Conservation (phyloP, 2,113 vertebrate genomes). For the Nyctibius bracteatus region DNA sequence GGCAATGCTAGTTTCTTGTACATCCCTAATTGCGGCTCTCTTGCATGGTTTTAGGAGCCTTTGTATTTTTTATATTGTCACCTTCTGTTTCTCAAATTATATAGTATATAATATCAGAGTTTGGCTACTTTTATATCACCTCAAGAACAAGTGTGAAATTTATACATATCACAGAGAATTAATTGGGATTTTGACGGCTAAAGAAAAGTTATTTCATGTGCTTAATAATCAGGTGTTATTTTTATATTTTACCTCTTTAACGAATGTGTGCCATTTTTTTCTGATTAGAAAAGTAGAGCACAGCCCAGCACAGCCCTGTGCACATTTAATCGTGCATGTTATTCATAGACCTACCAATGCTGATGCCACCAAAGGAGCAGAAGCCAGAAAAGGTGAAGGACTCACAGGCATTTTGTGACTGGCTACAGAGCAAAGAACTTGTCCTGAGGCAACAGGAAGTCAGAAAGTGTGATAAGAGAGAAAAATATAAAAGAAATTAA, state of each 20-base stretch:
- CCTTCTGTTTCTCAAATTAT: constrained; percentile 17
- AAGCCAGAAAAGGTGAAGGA: background rate
- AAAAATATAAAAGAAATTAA: background rate
- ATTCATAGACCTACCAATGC: background rate
- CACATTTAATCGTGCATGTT: background rate
- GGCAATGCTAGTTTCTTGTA: background rate
- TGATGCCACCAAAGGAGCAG: background rate
- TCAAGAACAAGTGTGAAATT: background rate
- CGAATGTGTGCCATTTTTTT: background rate
- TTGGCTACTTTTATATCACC: background rate
- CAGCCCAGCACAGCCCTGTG: background rate
- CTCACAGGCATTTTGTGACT: background rate
- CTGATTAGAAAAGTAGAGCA: background rate
- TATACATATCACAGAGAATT: background rate
- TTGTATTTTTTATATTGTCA: constrained; percentile 7
- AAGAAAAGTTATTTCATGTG: background rate
- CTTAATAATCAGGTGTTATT: background rate
- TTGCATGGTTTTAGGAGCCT: background rate
- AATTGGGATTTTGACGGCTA: background rate
- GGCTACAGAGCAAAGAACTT: background rate
- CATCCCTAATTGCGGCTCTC: background rate
- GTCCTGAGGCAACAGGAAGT: background rate
- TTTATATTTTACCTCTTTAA: background rate
- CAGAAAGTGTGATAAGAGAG: background rate
- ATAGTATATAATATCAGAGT: background rate